These are phyloP conservation scores for Thripadectes ignobilis DNA, from an alignment of 2,797 vertebrate genomes.

Conservation along the genomic window DNA sequence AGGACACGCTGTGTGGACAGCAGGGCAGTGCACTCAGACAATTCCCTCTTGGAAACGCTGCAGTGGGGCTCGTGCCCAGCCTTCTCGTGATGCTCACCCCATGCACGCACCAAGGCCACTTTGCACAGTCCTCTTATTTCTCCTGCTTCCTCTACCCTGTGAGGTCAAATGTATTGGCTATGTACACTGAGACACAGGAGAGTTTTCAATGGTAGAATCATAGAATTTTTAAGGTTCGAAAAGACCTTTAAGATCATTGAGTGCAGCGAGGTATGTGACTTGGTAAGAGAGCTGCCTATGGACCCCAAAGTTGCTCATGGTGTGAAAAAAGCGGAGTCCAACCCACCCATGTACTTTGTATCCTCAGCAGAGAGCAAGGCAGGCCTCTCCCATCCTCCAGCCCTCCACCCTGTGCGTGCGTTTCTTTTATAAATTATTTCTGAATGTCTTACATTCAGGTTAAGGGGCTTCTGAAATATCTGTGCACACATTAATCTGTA, in stretches of 20 bases:
- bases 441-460: not conserved
- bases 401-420: rapidly evolving
- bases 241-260: not conserved
- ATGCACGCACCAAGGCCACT: not conserved
- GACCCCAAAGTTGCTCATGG: not conserved
- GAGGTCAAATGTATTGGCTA: not conserved
- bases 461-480: not conserved
- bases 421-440: not conserved
- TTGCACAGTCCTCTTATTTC: not conserved
- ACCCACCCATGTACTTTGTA: not conserved
- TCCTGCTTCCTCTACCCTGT: not conserved
- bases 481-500: not conserved
- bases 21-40: not conserved
- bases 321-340: not conserved
- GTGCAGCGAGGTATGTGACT: not conserved
- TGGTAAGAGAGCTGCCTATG: not conserved
- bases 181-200: not conserved
- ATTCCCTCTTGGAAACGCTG: rapidly evolving
- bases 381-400: not conserved
- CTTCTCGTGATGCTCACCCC: rapidly evolving
- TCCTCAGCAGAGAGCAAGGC: not conserved
- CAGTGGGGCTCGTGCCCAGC: rapidly evolving
- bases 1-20: not conserved
- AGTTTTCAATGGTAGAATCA: not conserved
- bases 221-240: not conserved